Evolutionary conservation across 2,888 invertebrate genomes (phyloP).

Genomic region (Pachymerium ferrugineum): DNA sequence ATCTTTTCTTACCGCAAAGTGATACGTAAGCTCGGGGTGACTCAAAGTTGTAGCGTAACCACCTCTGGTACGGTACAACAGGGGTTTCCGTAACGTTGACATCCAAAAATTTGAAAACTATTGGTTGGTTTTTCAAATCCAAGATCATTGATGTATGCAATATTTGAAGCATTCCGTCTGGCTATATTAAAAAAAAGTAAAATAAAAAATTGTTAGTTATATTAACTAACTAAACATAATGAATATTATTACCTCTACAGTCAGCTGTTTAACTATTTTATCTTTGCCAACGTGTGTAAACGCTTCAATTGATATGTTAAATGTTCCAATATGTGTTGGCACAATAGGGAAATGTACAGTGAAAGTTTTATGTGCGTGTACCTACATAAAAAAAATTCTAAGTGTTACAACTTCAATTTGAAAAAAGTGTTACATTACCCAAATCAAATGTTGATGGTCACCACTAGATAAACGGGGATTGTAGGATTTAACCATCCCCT

Average conservation of each 20-base stretch:
- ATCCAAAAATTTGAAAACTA: conserved; percentile 52
- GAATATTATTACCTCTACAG: conserved; percentile 39
- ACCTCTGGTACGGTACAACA: conserved; percentile 52
- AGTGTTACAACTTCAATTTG: not conserved
- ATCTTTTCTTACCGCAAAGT: conserved; percentile 49
- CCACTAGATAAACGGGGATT: conserved; percentile 50
- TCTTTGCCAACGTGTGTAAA: conserved; percentile 51
- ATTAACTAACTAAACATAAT: not conserved
- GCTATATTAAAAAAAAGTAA: conserved; percentile 39
- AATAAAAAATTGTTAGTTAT: not conserved
- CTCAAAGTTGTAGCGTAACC: conserved; percentile 54
- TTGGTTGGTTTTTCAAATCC: conserved; percentile 53
- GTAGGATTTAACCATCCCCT: conserved; percentile 52
- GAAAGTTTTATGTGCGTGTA: conserved; percentile 49
- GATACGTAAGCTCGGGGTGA: conserved; percentile 51
- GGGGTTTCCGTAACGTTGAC: conserved; percentile 54
- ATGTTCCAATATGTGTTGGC: conserved; percentile 55
- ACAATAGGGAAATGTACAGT: conserved; percentile 57
- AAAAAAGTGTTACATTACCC: conserved; percentile 40
- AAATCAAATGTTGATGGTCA: conserved; percentile 54
- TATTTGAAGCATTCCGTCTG: conserved; percentile 53
- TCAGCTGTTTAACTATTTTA: conserved; percentile 41
- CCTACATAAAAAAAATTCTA: conserved; percentile 40
- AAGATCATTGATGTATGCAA: conserved; percentile 54
- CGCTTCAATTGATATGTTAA: conserved; percentile 51